Evolutionary conservation across 2,888 invertebrate genomes (phyloP).

Genomic region (Neoscelio sp.): DNA sequence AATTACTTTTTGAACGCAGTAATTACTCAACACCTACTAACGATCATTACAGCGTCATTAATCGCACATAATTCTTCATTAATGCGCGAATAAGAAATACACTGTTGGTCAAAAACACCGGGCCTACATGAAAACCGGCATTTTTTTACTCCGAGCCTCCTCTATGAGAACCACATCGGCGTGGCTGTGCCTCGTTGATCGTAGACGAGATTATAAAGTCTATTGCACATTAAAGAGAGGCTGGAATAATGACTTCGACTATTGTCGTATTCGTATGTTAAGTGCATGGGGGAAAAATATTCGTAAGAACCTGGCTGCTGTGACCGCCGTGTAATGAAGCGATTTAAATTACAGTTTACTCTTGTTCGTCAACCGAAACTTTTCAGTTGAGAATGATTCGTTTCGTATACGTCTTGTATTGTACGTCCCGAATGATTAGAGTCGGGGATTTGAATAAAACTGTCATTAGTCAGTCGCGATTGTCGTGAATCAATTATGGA

Average conservation of each 20-base stretch:
- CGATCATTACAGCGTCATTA: too few species aligned
- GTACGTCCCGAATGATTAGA: slow-evolving; percentile 24
- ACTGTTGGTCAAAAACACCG: too few species aligned
- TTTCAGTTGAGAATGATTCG: slow-evolving; percentile 19
- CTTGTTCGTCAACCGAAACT: slow-evolving; percentile 1
- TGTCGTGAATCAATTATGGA: slow-evolving; percentile 23
- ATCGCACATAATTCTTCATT: too few species aligned
- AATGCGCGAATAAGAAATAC: too few species aligned
- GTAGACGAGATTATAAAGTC: slow-evolving; percentile 56
- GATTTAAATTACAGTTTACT: slow-evolving; percentile 57
- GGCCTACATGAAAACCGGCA: slow-evolving; percentile 18
- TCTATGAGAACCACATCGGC: slow-evolving; percentile 30
- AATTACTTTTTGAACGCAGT: too few species aligned
- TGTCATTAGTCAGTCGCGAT: slow-evolving; percentile 46
- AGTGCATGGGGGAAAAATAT: slow-evolving; percentile 32
- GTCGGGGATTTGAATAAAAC: slow-evolving; percentile 34
- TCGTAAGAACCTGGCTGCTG: slow-evolving; percentile 32
- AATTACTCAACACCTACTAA: too few species aligned
- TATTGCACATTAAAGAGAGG: slow-evolving; percentile 26
- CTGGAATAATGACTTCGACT: slow-evolving; percentile 43
- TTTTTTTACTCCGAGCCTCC: slow-evolving; percentile 22
- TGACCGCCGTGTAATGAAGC: slow-evolving; percentile 51
- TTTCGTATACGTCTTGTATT: slow-evolving; percentile 27
- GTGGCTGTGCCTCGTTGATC: slow-evolving; percentile 52
- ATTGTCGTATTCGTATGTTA: slow-evolving; percentile 54